Percentiles rank a stretch among this genome's conserved stretches.
Conservation (phyloP, 2,888 invertebrate genomes). For the Caenorhabditis virilis region DNA sequence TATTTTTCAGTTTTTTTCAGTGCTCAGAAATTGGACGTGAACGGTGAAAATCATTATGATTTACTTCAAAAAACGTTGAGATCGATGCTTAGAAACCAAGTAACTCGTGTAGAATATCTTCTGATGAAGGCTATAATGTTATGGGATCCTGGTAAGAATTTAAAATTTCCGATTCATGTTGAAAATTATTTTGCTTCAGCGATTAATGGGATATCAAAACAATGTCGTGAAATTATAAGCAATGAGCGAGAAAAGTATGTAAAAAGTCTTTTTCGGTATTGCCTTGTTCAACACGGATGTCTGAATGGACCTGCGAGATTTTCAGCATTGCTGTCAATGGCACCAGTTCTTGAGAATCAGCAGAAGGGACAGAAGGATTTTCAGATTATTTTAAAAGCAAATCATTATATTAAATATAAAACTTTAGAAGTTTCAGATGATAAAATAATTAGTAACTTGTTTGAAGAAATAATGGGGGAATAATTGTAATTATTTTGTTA, state of each 20-base stretch:
- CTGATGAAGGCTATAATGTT: conserved; percentile 44
- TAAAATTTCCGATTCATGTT: no score
- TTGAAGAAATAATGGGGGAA: conserved; percentile 4
- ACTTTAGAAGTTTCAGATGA: neutral
- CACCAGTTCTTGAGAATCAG: conserved; percentile 24
- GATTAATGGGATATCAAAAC: conserved; percentile 20
- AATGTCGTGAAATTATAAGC: conserved; percentile 13
- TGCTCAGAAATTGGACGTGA: conserved; percentile 7
- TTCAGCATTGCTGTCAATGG: conserved; percentile 17
- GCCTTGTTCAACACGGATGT: conserved; percentile 28
- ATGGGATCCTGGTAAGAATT: conserved; percentile 49
- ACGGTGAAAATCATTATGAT: conserved; percentile 1
- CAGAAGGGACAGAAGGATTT: conserved; percentile 33
- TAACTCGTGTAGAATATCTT: conserved; percentile 43
- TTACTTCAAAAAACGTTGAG: conserved; percentile 15
- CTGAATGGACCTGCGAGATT: conserved; percentile 25
- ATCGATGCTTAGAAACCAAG: conserved; percentile 12
- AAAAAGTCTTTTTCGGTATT: conserved; percentile 29
- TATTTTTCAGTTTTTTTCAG: conserved; percentile 1
- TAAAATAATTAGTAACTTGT: neutral
- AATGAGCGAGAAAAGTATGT: conserved; percentile 30
- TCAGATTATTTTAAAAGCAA: conserved; percentile 19
- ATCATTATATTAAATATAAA: neutral
- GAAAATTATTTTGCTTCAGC: no score
- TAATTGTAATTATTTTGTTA: no score